phyloP scores from a whole-genome alignment of 2,888 invertebrate genomes.

The Macropis europaea region DNA sequence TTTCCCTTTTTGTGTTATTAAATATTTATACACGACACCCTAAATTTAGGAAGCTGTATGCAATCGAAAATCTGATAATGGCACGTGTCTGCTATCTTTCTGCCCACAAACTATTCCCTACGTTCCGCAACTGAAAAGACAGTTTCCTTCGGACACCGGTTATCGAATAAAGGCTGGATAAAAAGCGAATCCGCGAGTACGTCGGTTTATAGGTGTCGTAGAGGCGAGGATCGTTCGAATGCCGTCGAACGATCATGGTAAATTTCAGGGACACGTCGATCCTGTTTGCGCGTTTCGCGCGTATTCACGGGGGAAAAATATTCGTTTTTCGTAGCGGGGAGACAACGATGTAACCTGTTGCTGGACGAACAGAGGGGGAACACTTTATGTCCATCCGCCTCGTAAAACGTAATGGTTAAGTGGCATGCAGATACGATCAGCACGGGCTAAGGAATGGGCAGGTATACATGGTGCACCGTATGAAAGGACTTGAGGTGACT shows the following conservation, averaged over 20 bases:
- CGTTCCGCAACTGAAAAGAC: not conserved
- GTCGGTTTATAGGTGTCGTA: conserved; percentile 11
- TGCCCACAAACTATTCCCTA: too few species aligned
- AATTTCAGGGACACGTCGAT: conserved; percentile 42
- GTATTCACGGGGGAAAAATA: conserved; percentile 7
- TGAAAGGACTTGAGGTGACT: conserved; percentile 29
- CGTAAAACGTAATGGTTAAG: conserved; percentile 60
- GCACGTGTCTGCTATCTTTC: too few species aligned
- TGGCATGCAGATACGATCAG: conserved; percentile 52
- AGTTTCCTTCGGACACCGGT: not conserved
- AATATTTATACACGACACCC: too few species aligned
- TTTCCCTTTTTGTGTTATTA: too few species aligned
- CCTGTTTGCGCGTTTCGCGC: conserved; percentile 21
- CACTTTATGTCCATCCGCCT: conserved; percentile 55
- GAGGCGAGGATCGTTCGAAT: conserved; percentile 14
- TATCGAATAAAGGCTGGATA: not conserved
- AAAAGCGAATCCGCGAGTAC: conserved; percentile 21
- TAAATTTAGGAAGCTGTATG: too few species aligned
- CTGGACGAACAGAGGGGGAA: conserved; percentile 4
- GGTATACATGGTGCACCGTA: conserved; percentile 15
- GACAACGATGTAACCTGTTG: conserved; percentile 51
- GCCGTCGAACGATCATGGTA: conserved; percentile 34
- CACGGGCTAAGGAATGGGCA: conserved; percentile 19
- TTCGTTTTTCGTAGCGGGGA: conserved; percentile 8
- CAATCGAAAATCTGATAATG: too few species aligned